phyloP scores from a whole-genome alignment of 1,140 invertebrate species.

The Drosophila aff. region DNA sequence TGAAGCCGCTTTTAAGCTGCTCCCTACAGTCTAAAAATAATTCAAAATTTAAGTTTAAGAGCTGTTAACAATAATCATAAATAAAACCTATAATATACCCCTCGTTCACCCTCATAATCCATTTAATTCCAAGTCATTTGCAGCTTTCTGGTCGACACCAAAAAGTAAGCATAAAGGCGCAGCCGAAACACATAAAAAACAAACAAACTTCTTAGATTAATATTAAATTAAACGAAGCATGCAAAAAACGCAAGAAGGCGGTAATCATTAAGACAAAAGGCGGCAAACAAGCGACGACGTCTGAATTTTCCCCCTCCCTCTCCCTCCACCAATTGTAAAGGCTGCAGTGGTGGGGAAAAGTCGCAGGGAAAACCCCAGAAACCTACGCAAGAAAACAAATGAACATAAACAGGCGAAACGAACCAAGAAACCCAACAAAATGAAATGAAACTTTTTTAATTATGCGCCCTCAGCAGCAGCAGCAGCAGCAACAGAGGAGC shows the following conservation, averaged over 20 bases:
- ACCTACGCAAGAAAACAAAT: conserved; percentile 82
- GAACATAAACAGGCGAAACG: conserved; percentile 82
- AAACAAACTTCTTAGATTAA: conserved; percentile 83
- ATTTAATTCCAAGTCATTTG: conserved; percentile 45
- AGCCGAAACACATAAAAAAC: conserved; percentile 50
- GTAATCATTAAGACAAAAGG: conserved; percentile 74
- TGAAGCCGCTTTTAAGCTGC: neutral
- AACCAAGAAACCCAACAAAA: conserved; percentile 84
- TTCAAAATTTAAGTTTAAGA: neutral
- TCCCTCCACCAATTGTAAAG: conserved; percentile 19
- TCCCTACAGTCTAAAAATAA: neutral
- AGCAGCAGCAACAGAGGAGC: conserved; percentile 37
- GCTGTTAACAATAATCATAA: neutral
- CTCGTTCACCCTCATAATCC: conserved; percentile 16
- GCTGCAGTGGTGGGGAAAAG: neutral
- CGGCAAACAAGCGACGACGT: conserved; percentile 45
- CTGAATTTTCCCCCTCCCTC: conserved; percentile 10
- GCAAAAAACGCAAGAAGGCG: conserved; percentile 78
- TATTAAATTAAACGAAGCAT: conserved; percentile 85
- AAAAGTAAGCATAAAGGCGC: conserved; percentile 4
- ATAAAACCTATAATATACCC: neutral
- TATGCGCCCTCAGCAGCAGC: conserved; percentile 75
- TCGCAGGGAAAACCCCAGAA: conserved; percentile 65
- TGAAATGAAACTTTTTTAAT: conserved; percentile 85
- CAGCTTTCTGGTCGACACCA: conserved; percentile 40